These are phyloP conservation scores for Urosaurus nigricauda DNA, from an alignment of 2,797 vertebrate genomes.

Conservation along the genomic window DNA sequence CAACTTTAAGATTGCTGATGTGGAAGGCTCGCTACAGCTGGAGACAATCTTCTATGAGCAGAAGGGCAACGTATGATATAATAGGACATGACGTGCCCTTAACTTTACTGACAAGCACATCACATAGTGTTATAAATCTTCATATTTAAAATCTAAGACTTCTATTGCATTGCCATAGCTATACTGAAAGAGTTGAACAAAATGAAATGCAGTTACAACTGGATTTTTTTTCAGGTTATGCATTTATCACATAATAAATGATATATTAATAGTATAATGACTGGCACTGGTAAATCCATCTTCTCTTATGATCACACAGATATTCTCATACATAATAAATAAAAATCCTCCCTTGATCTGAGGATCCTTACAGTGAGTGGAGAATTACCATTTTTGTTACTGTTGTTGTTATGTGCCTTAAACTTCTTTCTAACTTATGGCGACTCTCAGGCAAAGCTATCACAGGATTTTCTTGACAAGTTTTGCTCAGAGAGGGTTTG, in stretches of 20 bases:
- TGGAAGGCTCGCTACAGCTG: conserved; percentile 58
- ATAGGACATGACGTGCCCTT: conserved; percentile 63
- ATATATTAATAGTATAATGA: not conserved
- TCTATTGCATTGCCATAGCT: not conserved
- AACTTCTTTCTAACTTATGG: too few species aligned
- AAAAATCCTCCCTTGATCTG: too few species aligned
- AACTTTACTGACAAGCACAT: conserved; percentile 35
- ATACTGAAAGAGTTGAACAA: conserved; percentile 20
- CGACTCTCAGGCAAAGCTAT: too few species aligned
- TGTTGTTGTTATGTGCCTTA: too few species aligned
- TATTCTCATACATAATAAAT: not conserved
- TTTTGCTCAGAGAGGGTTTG: too few species aligned
- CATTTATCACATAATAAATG: not conserved
- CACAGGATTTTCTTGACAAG: too few species aligned
- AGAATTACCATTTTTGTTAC: too few species aligned
- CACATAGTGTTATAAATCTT: conserved; percentile 61
- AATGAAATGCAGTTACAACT: not conserved
- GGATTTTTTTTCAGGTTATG: not conserved
- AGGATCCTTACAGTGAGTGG: too few species aligned
- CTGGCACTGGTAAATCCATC: not conserved
- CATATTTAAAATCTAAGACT: conserved; percentile 38
- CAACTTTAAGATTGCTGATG: conserved; percentile 60
- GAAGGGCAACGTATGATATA: conserved; percentile 32
- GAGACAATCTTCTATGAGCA: conserved; percentile 59
- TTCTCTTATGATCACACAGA: not conserved